Evolutionary conservation across 2,797 vertebrate genomes (phyloP).

Genomic region (Ctenopoma kingsleyae): DNA sequence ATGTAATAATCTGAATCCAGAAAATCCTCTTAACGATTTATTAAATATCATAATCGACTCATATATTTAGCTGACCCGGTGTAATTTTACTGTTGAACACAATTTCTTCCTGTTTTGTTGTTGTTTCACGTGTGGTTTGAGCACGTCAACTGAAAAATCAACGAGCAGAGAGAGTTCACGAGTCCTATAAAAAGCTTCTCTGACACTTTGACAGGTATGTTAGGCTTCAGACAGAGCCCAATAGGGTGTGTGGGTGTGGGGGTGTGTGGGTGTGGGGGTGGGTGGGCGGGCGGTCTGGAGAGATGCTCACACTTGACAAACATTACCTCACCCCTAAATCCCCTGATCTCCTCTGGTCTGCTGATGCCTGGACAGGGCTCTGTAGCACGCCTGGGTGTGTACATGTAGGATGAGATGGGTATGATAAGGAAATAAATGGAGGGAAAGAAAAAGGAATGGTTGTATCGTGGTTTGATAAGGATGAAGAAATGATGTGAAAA

Average conservation of each 20-base stretch:
- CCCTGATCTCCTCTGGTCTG: constrained; percentile 26
- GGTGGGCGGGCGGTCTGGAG: constrained; percentile 1
- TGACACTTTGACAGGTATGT: background rate
- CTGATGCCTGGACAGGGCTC: constrained; percentile 35
- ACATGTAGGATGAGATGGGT: background rate
- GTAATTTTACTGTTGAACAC: too few species aligned
- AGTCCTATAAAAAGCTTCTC: constrained; percentile 11
- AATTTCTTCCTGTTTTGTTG: too few species aligned
- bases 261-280: background rate
- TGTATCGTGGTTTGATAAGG: background rate
- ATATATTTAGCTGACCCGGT: too few species aligned
- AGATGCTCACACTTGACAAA: constrained; percentile 8
- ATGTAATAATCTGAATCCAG: too few species aligned
- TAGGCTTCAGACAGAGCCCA: constrained; percentile 9
- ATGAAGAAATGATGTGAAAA: background rate
- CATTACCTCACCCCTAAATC: constrained; percentile 22
- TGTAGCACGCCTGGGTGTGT: background rate
- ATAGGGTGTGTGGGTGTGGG: background rate
- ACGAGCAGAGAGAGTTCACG: background rate
- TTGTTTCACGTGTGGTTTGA: too few species aligned
- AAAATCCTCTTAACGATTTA: too few species aligned
- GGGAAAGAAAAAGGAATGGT: background rate
- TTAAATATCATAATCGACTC: too few species aligned
- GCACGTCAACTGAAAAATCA: too few species aligned
- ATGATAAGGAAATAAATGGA: too few species aligned